Evolutionary conservation across 2,888 invertebrate species (phyloP).

Genomic region (Linhomoeus sp.): DNA sequence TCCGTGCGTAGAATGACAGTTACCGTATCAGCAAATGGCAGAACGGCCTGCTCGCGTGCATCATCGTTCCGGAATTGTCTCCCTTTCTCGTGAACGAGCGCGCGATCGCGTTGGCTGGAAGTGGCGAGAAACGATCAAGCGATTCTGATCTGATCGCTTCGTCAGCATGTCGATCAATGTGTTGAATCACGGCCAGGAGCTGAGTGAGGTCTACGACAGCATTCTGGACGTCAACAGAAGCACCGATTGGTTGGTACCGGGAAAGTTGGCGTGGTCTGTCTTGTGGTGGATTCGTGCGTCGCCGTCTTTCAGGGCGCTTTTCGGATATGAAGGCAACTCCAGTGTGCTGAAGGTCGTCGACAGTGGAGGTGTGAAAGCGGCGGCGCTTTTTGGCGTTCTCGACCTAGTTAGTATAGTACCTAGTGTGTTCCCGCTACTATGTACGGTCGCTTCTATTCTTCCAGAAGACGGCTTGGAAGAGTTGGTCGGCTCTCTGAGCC

Average conservation of each 20-base stretch:
- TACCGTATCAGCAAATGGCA: too few relatives aligned
- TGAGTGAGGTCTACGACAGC: slow-evolving; percentile 11
- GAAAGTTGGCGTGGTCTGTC: not conserved
- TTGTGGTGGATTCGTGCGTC: not conserved
- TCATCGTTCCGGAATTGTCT: too few relatives aligned
- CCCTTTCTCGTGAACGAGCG: too few relatives aligned
- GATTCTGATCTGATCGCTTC: not conserved
- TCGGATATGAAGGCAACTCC: slow-evolving; percentile 19
- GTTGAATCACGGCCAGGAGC: slow-evolving; percentile 11
- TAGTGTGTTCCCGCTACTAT: too few relatives aligned
- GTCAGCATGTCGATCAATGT: slow-evolving; percentile 16
- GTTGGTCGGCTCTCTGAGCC: slow-evolving; percentile 13
- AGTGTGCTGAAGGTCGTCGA: slow-evolving; percentile 17
- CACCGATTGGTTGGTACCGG: not conserved
- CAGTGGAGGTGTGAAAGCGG: slow-evolving; percentile 13
- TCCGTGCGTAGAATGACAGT: too few relatives aligned
- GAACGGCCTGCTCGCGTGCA: too few relatives aligned
- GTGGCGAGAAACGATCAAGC: too few relatives aligned
- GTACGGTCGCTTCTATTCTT: too few relatives aligned
- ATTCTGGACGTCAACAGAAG: slow-evolving; percentile 3
- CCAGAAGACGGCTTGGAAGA: slow-evolving; percentile 20
- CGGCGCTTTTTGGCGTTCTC: not conserved
- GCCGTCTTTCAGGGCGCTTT: slow-evolving; percentile 13
- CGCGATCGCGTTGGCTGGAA: too few relatives aligned
- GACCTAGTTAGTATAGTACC: too few relatives aligned